These are phyloP conservation scores for Idaea dimidiata DNA, from an alignment of 2,888 invertebrate species.

Conservation along the genomic window DNA sequence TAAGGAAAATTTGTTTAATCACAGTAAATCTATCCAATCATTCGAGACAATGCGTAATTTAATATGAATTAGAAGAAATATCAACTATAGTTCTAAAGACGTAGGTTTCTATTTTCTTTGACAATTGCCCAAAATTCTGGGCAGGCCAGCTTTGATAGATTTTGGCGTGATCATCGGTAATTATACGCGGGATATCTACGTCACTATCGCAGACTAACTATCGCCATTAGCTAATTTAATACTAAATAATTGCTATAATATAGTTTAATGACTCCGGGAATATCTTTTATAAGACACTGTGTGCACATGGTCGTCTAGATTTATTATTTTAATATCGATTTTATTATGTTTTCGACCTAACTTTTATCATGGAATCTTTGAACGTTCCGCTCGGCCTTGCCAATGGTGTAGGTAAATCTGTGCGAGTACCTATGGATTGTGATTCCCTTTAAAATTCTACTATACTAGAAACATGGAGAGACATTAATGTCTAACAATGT, in stretches of 20 bases:
- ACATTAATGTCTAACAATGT: too few relatives aligned
- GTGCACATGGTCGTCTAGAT: constrained; percentile 1
- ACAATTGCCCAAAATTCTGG: neutral
- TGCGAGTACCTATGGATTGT: too few relatives aligned
- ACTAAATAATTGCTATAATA: constrained; percentile 20
- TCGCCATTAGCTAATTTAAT: constrained; percentile 10
- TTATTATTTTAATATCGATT: neutral
- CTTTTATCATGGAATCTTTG: neutral
- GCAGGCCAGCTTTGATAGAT: constrained; percentile 11
- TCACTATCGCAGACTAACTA: constrained; percentile 7
- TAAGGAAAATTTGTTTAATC: neutral
- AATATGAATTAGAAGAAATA: neutral
- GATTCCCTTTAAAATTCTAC: too few relatives aligned
- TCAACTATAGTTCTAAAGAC: neutral
- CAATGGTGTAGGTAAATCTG: neutral
- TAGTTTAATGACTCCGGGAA: constrained; percentile 22
- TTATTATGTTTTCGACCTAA: neutral
- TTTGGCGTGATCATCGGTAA: constrained; percentile 24
- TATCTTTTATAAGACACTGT: constrained; percentile 10
- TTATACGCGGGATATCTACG: constrained; percentile 21
- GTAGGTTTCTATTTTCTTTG: neutral
- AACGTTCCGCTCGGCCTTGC: neutral
- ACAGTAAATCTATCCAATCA: neutral
- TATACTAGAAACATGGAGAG: too few relatives aligned
- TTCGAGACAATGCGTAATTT: neutral